Conservation (phyloP, 1,140 invertebrate species). For the Bactericera cockerelli region DNA sequence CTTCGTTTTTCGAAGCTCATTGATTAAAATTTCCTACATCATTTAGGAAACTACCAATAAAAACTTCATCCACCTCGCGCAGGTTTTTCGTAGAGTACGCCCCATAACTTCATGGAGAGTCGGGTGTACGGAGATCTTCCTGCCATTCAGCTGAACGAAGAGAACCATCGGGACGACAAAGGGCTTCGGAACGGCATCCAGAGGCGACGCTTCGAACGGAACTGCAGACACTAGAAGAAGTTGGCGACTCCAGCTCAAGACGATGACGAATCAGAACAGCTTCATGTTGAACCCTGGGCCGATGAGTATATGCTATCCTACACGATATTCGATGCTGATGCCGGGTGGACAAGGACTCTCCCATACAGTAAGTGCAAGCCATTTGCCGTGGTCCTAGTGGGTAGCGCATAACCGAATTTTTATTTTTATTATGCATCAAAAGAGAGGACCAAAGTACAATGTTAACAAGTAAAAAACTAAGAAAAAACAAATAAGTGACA, state of each 20-base stretch:
- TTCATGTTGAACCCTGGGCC: slow-evolving; percentile 74
- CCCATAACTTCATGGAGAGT: slow-evolving; percentile 69
- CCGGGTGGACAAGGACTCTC: slow-evolving; percentile 82
- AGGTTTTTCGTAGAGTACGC: slow-evolving; percentile 76
- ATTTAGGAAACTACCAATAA: too few species aligned
- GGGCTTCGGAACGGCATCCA: slow-evolving; percentile 86
- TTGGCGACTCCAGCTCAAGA: slow-evolving; percentile 95
- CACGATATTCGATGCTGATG: slow-evolving; percentile 89
- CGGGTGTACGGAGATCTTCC: slow-evolving; percentile 96
- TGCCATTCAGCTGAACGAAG: slow-evolving; percentile 79
- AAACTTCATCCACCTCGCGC: too few species aligned
- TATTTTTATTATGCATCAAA: too few species aligned
- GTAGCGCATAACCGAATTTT: too few species aligned
- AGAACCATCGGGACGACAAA: slow-evolving; percentile 83
- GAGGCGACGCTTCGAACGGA: slow-evolving; percentile 79
- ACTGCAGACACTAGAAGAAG: slow-evolving; percentile 85
- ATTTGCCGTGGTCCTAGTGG: too few species aligned
- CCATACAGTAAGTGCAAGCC: too few species aligned
- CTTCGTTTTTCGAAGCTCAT: too few species aligned
- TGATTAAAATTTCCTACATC: too few species aligned
- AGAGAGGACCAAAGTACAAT: too few species aligned
- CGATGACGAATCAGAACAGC: slow-evolving; percentile 76
- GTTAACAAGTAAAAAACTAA: too few species aligned
- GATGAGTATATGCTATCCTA: slow-evolving; percentile 92
- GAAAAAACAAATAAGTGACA: too few species aligned